Evolutionary conservation across 1,140 invertebrate genomes (phyloP), one percentile per base, ranked within the genome.

Genomic region (Leptinotarsa lineolata): DNA sequence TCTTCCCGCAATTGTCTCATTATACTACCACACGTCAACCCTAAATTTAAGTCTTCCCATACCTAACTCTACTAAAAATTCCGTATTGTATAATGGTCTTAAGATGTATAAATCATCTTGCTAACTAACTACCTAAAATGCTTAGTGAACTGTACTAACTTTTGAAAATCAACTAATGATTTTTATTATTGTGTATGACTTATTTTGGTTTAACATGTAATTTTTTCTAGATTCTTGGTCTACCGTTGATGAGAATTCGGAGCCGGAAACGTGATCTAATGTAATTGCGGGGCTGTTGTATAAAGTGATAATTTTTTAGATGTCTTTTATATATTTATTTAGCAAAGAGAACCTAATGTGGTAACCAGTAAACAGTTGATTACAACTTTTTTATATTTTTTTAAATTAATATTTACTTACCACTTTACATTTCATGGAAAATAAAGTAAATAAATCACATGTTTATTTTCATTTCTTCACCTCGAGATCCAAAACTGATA

Each of bases 201-300:
- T 16, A 48, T 48, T 48, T 15, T n/a, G 16, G 16, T 16, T 16
- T 0, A 18, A 54, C 4, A 54, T 54, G 48, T 16, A 18, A 54
- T 54, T 54, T 54, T 54, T 21, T 18, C 20, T 63, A 63, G 60
- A 63, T 63, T 63, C 60, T 22, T 63, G 60, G 60, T 22, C 20
- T n/a, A 63, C 60, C 15, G 11, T 63, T 15, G 60, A 63, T 0
- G 60, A 63, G 20, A 20, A 63, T 63, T 22, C 16, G 4, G 60
- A 16, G 48, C 0, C 48, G 3, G 48, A 54, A 20, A 63, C 21
- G 13, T n/a, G 60, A 24, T 24, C 16, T 63, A 24, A 12, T 15
- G 4, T 13, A 22, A 63, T 20, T 16, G 4, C 20, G 22, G 20
- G 21, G 3, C 20, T 63, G 60, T 63, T 63, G 22, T 15, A 8